These are phyloP conservation scores for Torymus auratus DNA, from an alignment of 2,888 invertebrate genomes.

Conservation along the genomic window DNA sequence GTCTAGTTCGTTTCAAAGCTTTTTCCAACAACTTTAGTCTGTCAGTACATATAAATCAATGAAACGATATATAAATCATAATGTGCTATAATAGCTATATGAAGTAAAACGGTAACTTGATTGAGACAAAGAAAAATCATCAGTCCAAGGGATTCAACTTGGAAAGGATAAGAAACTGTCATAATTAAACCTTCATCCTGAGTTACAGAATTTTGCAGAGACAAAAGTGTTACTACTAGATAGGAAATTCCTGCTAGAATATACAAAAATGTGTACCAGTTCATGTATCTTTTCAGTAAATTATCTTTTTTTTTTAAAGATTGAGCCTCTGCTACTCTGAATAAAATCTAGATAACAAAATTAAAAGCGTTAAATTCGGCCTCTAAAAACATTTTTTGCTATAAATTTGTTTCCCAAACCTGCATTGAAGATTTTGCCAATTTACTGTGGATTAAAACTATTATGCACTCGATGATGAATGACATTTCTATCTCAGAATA, in stretches of 20 bases:
- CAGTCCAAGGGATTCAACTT: not conserved
- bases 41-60: conserved; percentile 2
- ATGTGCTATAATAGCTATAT: not conserved
- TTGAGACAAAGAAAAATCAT: not conserved
- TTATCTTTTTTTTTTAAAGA: not conserved
- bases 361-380: not conserved
- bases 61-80: not conserved
- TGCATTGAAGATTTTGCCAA: not conserved
- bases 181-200: not conserved
- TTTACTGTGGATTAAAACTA: conserved; percentile 10
- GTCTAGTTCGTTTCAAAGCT: not conserved
- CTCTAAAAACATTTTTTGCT: too few species aligned
- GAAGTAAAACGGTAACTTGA: conserved; percentile 4
- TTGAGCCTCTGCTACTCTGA: not conserved
- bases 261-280: not conserved
- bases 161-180: not conserved
- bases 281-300: not conserved
- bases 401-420: not conserved
- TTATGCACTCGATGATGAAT: not conserved
- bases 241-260: not conserved
- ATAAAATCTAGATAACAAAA: not conserved
- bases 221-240: not conserved
- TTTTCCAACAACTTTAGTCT: conserved; percentile 2
- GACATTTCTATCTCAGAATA: conserved; percentile 12
- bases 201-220: not conserved